phyloP scores from a whole-genome alignment of 2,888 invertebrate species.

The Hypomecis punctinalis region DNA sequence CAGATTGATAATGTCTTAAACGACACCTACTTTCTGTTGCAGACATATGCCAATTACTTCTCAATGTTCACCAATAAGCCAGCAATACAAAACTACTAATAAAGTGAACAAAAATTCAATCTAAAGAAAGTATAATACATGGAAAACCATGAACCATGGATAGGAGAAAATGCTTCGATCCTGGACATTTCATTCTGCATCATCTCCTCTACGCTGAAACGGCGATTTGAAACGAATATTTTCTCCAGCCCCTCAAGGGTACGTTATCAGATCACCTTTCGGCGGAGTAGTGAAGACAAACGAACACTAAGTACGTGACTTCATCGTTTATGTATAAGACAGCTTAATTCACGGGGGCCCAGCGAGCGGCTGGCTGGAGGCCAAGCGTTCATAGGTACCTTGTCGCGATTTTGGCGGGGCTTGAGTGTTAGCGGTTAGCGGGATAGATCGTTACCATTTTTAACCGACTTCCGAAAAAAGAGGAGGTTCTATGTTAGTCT shows the following conservation, averaged over 20 bases:
- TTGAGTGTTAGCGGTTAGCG: constrained; percentile 13
- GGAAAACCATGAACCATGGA: no score
- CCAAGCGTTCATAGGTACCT: constrained; percentile 48
- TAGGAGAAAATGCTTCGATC: neutral
- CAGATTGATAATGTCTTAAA: no score
- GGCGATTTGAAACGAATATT: constrained; percentile 11
- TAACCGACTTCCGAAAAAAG: no score
- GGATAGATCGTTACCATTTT: neutral
- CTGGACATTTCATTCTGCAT: constrained; percentile 5
- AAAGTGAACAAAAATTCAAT: no score
- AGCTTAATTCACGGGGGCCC: constrained; percentile 52
- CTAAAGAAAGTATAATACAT: no score
- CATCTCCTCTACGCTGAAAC: neutral
- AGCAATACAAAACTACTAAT: no score
- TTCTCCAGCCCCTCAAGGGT: constrained; percentile 10
- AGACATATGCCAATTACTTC: no score
- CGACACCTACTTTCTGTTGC: no score
- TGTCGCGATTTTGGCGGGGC: constrained; percentile 36
- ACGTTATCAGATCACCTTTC: constrained; percentile 29
- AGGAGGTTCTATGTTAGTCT: no score
- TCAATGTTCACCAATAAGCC: no score
- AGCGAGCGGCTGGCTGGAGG: constrained; percentile 48
- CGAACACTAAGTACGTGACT: constrained; percentile 31
- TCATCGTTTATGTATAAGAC: constrained; percentile 50
- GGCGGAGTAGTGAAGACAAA: constrained; percentile 25